phyloP scores from a whole-genome alignment of 2,888 invertebrate genomes.

The Octodonta nipae region DNA sequence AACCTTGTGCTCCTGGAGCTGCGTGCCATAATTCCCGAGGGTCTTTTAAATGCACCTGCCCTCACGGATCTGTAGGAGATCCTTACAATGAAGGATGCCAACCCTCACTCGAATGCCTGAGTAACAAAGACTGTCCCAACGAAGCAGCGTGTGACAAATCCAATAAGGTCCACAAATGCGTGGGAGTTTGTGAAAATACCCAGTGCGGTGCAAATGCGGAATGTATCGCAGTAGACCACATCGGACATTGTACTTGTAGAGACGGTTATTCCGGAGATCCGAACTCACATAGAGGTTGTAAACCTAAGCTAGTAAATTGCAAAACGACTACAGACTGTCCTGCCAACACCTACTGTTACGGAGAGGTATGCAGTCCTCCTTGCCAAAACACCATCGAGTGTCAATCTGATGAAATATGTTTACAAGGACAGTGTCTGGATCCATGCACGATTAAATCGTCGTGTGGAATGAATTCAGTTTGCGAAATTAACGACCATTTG shows the following conservation, averaged over 20 bases:
- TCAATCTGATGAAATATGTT: slow-evolving; percentile 61
- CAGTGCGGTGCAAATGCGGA: slow-evolving; percentile 74
- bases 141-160: slow-evolving; percentile 62
- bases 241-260: slow-evolving; percentile 65
- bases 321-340: slow-evolving; percentile 59
- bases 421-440: slow-evolving; percentile 68
- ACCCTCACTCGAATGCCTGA: slow-evolving; percentile 66
- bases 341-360: slow-evolving; percentile 67
- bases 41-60: slow-evolving; percentile 67
- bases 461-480: slow-evolving; percentile 75
- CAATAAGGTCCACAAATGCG: slow-evolving; percentile 65
- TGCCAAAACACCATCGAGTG: slow-evolving; percentile 73
- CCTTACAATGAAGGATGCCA: slow-evolving; percentile 73
- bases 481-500: slow-evolving; percentile 55
- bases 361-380: slow-evolving; percentile 64
- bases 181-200: slow-evolving; percentile 65
- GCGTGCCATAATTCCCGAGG: slow-evolving; percentile 68
- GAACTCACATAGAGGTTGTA: slow-evolving; percentile 57
- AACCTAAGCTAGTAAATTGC: slow-evolving; percentile 61
- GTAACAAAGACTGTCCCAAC: slow-evolving; percentile 66
- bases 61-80: slow-evolving; percentile 68
- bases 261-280: slow-evolving; percentile 67
- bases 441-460: slow-evolving; percentile 62
- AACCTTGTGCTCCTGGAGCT: slow-evolving; percentile 69
- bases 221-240: slow-evolving; percentile 63